A percentile compares a stretch with the other conserved stretches of the same genome.
Conservation (phyloP, 2,888 invertebrate genomes). For the Magallana nippona region DNA sequence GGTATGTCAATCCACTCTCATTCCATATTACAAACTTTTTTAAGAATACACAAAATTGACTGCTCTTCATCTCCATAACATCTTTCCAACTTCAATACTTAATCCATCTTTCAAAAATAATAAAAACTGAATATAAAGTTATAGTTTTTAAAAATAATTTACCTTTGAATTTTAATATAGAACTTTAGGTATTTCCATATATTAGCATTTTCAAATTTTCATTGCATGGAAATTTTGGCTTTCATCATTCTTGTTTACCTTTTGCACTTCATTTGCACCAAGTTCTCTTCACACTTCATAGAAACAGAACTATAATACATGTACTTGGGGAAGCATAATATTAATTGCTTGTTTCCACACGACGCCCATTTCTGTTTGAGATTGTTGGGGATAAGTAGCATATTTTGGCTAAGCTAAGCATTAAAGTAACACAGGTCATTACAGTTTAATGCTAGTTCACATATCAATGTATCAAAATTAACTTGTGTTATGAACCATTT, state of each 20-base stretch:
- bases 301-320: too few species aligned
- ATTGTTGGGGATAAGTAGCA: too few species aligned
- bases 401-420: too few species aligned
- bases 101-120: not conserved
- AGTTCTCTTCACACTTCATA: not conserved
- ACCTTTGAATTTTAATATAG: conserved; percentile 13
- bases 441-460: too few species aligned
- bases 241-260: conserved; percentile 29
- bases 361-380: too few species aligned
- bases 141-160: not conserved
- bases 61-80: conserved; percentile 1
- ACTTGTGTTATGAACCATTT: too few species aligned
- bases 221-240: conserved; percentile 25
- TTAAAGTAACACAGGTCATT: too few species aligned
- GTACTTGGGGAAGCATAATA: not conserved
- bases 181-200: conserved; percentile 5
- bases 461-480: too few species aligned
- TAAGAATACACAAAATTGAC: too few species aligned
- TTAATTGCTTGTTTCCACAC: not conserved
- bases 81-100: not conserved
- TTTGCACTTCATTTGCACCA: conserved; percentile 27
- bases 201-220: not conserved
- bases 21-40: not conserved
- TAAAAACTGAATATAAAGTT: not conserved
- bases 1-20: conserved; percentile 58